phyloP scores from a whole-genome alignment of 2,797 vertebrate species.

The Sebastolobus alascanus region DNA sequence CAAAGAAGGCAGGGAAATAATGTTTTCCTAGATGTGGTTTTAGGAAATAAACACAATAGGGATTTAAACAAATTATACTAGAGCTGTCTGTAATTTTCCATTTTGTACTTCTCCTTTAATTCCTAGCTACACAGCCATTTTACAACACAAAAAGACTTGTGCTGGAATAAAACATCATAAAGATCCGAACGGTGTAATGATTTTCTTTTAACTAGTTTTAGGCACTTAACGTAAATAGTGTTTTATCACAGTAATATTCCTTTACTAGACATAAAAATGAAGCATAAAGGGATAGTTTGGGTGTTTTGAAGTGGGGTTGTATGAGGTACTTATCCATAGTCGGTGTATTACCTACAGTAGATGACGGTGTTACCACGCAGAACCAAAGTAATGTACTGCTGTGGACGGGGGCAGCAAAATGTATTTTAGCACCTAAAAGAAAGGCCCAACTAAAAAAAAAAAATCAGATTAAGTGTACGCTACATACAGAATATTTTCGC shows the following conservation, averaged over 20 bases:
- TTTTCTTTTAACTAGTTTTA: slow-evolving; percentile 26
- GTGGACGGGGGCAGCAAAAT: too few species aligned
- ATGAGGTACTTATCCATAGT: too few species aligned
- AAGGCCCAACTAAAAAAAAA: too few species aligned
- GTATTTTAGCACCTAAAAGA: too few species aligned
- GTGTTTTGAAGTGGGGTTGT: too few species aligned
- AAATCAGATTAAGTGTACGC: too few species aligned
- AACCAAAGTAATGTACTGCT: too few species aligned
- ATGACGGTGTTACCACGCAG: too few species aligned
- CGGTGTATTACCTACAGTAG: too few species aligned
- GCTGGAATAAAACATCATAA: slow-evolving; percentile 89
- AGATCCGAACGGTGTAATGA: slow-evolving; percentile 59
- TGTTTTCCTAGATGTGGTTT: slow-evolving; percentile 82
- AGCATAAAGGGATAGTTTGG: neutral
- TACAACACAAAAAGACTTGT: slow-evolving; percentile 86
- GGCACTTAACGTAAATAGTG: neutral
- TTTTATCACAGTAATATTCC: neutral
- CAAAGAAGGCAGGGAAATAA: slow-evolving; percentile 78
- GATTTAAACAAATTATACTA: slow-evolving; percentile 83
- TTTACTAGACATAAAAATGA: too few species aligned
- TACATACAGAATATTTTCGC: too few species aligned
- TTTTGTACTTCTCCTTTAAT: slow-evolving; percentile 88
- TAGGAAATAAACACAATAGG: slow-evolving; percentile 83
- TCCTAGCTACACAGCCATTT: slow-evolving; percentile 88
- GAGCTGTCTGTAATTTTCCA: slow-evolving; percentile 86